Evolutionary conservation across 2,797 vertebrate genomes (phyloP).

Genomic region (Tadarida brasiliensis): DNA sequence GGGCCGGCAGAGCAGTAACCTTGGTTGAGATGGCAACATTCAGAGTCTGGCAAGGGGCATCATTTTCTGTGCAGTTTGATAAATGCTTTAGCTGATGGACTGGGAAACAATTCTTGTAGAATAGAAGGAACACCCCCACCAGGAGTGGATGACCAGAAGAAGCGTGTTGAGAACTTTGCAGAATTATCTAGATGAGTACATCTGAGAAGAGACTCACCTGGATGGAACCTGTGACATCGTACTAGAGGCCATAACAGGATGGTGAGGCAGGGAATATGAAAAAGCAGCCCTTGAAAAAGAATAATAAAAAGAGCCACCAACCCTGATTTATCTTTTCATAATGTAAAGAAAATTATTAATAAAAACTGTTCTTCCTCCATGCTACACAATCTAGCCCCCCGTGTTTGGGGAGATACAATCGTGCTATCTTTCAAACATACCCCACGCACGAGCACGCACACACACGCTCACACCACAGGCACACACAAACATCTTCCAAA

Average conservation of each 20-base stretch:
- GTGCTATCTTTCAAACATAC: constrained; percentile 12
- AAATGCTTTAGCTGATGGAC: neutral
- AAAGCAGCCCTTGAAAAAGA: neutral
- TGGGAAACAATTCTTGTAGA: neutral
- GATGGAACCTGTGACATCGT: neutral
- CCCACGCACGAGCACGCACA: neutral
- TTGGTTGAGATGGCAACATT: neutral
- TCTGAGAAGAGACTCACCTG: neutral
- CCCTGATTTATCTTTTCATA: neutral
- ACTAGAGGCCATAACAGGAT: neutral
- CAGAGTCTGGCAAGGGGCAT: neutral
- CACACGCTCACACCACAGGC: neutral
- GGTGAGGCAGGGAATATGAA: neutral
- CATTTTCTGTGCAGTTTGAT: neutral
- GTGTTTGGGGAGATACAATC: neutral
- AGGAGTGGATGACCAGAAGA: neutral
- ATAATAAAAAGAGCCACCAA: neutral
- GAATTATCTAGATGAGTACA: neutral
- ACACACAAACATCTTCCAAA: constrained; percentile 80
- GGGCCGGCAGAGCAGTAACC: too few relatives aligned
- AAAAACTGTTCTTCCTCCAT: neutral
- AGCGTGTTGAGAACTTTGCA: neutral
- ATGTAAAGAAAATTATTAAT: neutral
- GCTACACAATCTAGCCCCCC: neutral
- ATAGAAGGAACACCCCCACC: neutral